Conservation (phyloP, 1,140 invertebrate genomes). For the Drosophila willistoni region DNA sequence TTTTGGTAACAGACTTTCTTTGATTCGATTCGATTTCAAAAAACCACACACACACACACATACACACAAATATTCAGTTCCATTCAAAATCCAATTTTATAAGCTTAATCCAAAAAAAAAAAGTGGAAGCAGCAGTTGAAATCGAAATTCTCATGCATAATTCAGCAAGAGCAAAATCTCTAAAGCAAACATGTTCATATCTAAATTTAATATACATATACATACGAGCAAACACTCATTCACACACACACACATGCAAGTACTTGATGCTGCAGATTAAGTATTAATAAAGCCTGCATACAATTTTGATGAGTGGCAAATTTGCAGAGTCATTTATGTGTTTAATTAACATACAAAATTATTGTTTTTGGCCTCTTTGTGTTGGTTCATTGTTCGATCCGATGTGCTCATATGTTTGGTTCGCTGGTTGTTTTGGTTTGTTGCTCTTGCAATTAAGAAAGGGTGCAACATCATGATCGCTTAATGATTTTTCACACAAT, state of each 20-base stretch:
- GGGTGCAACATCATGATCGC: background rate
- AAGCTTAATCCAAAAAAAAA: slow-evolving; percentile 19
- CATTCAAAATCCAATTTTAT: slow-evolving; percentile 45
- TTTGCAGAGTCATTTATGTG: slow-evolving; percentile 46
- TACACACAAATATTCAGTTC: slow-evolving; percentile 30
- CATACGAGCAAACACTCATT: slow-evolving; percentile 30
- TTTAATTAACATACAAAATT: slow-evolving; percentile 55
- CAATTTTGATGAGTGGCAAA: slow-evolving; percentile 38
- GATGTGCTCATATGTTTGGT: background rate
- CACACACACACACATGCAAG: background rate
- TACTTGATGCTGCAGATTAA: slow-evolving; percentile 30
- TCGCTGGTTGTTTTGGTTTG: slow-evolving; percentile 1
- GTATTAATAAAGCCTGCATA: slow-evolving; percentile 43
- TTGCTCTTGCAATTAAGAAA: slow-evolving; percentile 8
- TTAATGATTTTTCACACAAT: background rate
- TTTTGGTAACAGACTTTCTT: slow-evolving; percentile 46
- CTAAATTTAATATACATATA: slow-evolving; percentile 42
- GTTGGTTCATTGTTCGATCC: slow-evolving; percentile 9
- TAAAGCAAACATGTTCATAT: slow-evolving; percentile 36
- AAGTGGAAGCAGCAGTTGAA: background rate
- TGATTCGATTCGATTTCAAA: slow-evolving; percentile 48
- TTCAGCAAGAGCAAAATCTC: slow-evolving; percentile 43
- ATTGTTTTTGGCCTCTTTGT: slow-evolving; percentile 25
- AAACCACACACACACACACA: slow-evolving; percentile 5
- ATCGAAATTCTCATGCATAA: slow-evolving; percentile 46